A percentile compares a stretch with the other conserved stretches of the same genome.
These are phyloP conservation scores for Vireo altiloquus DNA, from an alignment of 2,113 vertebrate species.

Conservation along the genomic window DNA sequence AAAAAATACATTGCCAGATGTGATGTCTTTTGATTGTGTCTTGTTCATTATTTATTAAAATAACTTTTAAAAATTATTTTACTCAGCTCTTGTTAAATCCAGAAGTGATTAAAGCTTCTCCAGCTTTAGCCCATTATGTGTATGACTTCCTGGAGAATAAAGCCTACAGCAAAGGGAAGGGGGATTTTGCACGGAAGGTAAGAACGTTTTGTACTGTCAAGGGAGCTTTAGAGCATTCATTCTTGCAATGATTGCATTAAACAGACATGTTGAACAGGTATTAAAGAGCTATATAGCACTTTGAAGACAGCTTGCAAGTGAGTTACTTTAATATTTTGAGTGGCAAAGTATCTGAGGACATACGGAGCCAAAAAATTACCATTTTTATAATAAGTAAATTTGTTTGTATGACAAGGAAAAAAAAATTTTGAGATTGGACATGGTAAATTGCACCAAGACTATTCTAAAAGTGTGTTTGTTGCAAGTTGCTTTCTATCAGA, in stretches of 20 bases:
- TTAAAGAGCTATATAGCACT: not conserved
- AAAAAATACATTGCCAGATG: not conserved
- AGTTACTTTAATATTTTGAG: not conserved
- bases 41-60: not conserved
- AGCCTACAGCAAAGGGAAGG: constrained; percentile 96
- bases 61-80: not conserved
- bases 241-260: not conserved
- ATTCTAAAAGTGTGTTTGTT: not conserved
- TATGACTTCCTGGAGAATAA: constrained; percentile 98
- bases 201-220: not conserved
- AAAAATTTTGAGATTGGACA: not conserved
- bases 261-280: not conserved
- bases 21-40: not conserved
- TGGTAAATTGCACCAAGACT: not conserved
- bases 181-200: constrained; percentile 98
- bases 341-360: not conserved
- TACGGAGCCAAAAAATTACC: fast-evolving
- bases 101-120: constrained; percentile 93
- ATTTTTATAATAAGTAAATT: not conserved
- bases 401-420: not conserved
- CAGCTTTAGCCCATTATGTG: constrained; percentile 84
- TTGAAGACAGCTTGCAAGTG: not conserved
- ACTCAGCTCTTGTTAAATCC: constrained; percentile 89
- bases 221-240: not conserved
- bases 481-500: not conserved